Evolutionary conservation across 2,888 invertebrate species (phyloP), one percentile per base, ranked within the genome.

Genomic region (Drosophila histrio): DNA sequence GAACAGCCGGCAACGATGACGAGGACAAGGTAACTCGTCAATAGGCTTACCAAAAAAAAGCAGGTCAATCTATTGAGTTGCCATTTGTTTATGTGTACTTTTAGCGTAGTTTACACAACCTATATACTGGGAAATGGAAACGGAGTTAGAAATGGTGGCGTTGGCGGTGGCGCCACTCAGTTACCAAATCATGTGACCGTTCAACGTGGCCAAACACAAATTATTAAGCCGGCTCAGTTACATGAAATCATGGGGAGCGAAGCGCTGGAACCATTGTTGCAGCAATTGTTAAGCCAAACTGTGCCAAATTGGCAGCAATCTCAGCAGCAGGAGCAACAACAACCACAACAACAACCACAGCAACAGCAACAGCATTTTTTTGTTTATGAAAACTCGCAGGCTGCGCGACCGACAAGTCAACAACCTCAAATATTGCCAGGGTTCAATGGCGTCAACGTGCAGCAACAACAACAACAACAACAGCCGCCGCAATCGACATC

Each of bases 401-500:
- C 71, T 47, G 62, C 41, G 46, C 56, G 61, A 61, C 64, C 64
- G 46, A 53, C 36, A 67, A 80, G 88, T 87, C 87, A 83, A 83
- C 85, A 87, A 77, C 89, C 86, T 81, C 81, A 70, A 72, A 72
- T 72, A 71, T 71, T 67, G 67, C 68, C 64, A 41, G 82, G 68
- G 68, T 88, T 88, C 82, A 87, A 87, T 84, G 87, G 84, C 77
- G 84, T 79, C 83, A 82, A 72, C 66, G 61, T 66, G 64, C 85
- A 67, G 50, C 85, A 58, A 6, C 39, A 21, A 17, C 71, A 63
- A n/a, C 64, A 54, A 8, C 56, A 52, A 15, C 57, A 43, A 15
- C 60, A 57, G 9, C 65, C 24, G 22, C 65, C 32, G 19, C 54
- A 68, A 66, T 49, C 52, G 44, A 34, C 57, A 36, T 50, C 36